Conservation (phyloP, 2,113 vertebrate genomes). For the Alethe castanea region DNA sequence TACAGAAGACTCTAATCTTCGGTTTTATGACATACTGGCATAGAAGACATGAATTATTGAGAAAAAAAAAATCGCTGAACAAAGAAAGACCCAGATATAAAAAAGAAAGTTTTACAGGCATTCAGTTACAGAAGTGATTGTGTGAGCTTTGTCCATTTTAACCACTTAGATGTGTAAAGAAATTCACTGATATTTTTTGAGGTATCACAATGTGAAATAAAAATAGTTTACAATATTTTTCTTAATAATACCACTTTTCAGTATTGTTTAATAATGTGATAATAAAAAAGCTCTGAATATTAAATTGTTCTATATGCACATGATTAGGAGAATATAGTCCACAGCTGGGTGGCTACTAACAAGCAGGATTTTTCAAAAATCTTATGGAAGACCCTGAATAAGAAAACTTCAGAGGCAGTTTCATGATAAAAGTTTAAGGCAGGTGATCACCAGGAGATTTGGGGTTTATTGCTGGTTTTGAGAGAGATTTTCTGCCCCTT, state of each 20-base stretch:
- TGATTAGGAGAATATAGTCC: not conserved
- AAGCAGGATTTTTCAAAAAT: slow-evolving; percentile 2
- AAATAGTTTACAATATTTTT: not conserved
- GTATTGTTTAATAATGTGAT: not conserved
- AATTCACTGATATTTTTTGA: not conserved
- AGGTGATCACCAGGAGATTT: slow-evolving; percentile 4
- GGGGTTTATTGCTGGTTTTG: not conserved
- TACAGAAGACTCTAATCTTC: not conserved
- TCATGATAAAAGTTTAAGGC: not conserved
- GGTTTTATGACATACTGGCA: not conserved
- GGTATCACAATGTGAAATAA: not conserved
- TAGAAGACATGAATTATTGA: not conserved
- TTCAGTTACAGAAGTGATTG: not conserved
- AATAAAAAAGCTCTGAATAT: not conserved
- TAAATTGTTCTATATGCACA: not conserved
- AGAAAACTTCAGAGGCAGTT: not conserved
- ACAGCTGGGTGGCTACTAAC: not conserved
- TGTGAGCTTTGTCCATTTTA: not conserved
- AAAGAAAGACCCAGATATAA: not conserved
- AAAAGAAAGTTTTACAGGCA: not conserved
- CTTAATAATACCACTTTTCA: not conserved
- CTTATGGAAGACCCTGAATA: not conserved
- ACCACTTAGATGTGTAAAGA: not conserved
- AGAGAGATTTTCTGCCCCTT: not conserved
- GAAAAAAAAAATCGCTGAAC: not conserved